Conservation (phyloP, 2,113 vertebrate genomes). For the Thamnaconus septentrionalis region DNA sequence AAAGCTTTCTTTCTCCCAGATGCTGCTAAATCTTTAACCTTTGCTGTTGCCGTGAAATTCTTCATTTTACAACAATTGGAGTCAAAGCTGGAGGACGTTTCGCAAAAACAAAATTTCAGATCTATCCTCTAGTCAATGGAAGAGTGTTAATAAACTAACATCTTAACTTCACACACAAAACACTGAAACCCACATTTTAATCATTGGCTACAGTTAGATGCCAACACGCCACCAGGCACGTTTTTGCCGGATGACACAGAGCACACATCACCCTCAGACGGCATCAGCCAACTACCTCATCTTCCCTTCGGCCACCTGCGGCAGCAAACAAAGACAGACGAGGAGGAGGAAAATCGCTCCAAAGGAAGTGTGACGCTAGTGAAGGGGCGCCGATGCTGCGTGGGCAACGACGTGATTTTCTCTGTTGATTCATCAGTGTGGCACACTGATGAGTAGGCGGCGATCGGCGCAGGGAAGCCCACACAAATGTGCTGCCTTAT, state of each 20-base stretch:
- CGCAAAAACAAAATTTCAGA: no score
- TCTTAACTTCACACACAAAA: neutral
- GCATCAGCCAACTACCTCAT: constrained; percentile 9
- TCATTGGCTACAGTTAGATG: constrained; percentile 16
- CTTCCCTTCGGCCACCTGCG: constrained; percentile 15
- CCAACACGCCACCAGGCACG: constrained; percentile 37
- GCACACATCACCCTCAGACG: constrained; percentile 48
- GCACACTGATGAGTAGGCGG: neutral
- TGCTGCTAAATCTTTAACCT: no score
- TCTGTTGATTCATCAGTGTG: constrained; percentile 11
- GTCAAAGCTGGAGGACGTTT: no score
- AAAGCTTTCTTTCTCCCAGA: no score
- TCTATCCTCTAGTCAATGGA: no score
- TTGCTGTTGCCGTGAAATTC: no score
- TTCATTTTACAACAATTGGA: no score
- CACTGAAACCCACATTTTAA: neutral
- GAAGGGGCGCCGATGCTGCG: neutral
- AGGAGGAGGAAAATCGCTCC: constrained; percentile 33
- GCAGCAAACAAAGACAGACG: constrained; percentile 26
- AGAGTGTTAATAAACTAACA: no score
- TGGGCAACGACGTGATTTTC: constrained; percentile 8
- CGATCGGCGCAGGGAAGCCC: neutral
- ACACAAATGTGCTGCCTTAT: neutral
- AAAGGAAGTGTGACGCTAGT: constrained; percentile 17
- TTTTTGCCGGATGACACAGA: constrained; percentile 49